phyloP scores from a whole-genome alignment of 2,797 vertebrate genomes.

The Pelochelys cantorii region DNA sequence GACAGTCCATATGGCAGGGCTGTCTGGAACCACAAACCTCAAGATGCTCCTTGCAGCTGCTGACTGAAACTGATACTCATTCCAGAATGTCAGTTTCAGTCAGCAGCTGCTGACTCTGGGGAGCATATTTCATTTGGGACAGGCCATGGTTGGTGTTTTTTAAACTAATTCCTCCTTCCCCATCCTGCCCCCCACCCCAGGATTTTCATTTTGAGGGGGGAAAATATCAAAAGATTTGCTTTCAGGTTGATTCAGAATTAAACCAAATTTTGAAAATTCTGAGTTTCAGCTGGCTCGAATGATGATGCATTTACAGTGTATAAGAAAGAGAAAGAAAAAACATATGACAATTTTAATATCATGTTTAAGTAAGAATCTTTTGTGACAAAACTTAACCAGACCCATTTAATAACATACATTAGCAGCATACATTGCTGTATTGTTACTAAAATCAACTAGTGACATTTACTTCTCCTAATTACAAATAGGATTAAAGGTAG shows the following conservation, averaged over 20 bases:
- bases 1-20: background rate
- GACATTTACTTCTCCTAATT: background rate
- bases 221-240: background rate
- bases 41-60: background rate
- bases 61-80: background rate
- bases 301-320: background rate
- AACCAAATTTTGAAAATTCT: background rate
- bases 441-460: background rate
- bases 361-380: background rate
- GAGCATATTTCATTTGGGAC: background rate
- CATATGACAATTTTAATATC: background rate
- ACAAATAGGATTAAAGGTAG: background rate
- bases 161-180: background rate
- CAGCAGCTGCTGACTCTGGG: background rate
- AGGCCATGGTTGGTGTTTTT: background rate
- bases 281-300: background rate
- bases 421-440: background rate
- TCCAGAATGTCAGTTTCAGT: background rate
- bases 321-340: background rate
- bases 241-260: background rate
- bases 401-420: background rate
- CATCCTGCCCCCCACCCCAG: background rate
- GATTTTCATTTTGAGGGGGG: background rate
- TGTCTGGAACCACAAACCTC: background rate
- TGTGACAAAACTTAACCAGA: background rate